A percentile compares a stretch with the other conserved stretches of the same genome.
phyloP scores from a whole-genome alignment of 2,797 vertebrate species.

The Gila robusta region DNA sequence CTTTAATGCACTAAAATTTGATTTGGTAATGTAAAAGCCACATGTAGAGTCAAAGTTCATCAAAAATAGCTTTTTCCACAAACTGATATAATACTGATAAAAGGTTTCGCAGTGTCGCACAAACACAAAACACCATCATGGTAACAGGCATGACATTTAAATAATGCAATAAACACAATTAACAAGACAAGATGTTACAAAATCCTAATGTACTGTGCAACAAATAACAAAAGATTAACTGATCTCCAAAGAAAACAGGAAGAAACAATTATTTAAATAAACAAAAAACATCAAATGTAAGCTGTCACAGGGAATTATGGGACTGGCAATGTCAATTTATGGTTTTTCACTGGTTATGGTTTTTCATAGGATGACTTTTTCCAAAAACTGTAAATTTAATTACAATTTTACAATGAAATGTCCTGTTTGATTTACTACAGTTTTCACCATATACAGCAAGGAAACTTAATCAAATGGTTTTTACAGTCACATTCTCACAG shows the following conservation, averaged over 20 bases:
- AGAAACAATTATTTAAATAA: not conserved
- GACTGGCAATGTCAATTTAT: not conserved
- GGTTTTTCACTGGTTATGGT: not conserved
- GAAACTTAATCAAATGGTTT: not conserved
- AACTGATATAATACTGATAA: not conserved
- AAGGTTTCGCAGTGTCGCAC: not conserved
- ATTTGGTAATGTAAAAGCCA: not conserved
- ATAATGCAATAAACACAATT: not conserved
- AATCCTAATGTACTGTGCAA: not conserved
- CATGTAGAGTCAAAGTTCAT: not conserved
- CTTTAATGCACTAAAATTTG: no score
- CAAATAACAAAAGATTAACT: not conserved
- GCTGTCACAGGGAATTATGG: not conserved
- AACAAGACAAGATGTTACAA: not conserved
- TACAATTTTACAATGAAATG: not conserved
- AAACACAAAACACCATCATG: not conserved
- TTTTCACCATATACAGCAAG: not conserved
- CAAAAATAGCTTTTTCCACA: not conserved
- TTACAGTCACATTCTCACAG: not conserved
- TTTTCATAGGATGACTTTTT: not conserved
- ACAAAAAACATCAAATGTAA: not conserved
- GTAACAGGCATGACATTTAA: not conserved
- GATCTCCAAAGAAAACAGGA: not conserved
- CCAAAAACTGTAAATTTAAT: not conserved
- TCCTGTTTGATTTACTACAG: not conserved